Conservation (phyloP, 2,797 vertebrate species). For the Propithecus deckenii region DNA sequence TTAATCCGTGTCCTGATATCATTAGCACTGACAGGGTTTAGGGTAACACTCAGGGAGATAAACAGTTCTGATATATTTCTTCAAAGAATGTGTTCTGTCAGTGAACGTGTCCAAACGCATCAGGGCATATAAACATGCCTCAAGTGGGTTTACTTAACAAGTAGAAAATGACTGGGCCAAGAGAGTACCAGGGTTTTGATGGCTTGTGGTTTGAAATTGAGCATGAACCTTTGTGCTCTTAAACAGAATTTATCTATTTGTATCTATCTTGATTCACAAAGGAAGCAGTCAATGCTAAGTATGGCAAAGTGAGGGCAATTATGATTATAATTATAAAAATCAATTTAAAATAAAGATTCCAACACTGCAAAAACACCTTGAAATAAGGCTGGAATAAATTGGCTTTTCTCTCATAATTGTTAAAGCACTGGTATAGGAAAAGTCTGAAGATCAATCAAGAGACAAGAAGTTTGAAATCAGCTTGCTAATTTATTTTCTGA, state of each 20-base stretch:
- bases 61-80: conserved; percentile 84
- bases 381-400: neutral
- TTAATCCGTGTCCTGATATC: conserved; percentile 81
- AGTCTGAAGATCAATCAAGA: neutral
- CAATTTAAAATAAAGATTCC: conserved; percentile 42
- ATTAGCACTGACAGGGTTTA: conserved; percentile 85
- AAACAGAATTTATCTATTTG: conserved; percentile 71
- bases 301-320: conserved; percentile 61
- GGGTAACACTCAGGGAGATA: conserved; percentile 80
- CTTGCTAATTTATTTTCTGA: conserved; percentile 42
- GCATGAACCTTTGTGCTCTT: conserved; percentile 66
- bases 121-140: conserved; percentile 77
- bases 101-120: conserved; percentile 78
- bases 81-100: conserved; percentile 84
- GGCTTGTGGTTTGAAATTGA: conserved; percentile 80
- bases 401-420: conserved; percentile 44
- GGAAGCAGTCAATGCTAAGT: conserved; percentile 57
- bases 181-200: conserved; percentile 75
- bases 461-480: conserved; percentile 30
- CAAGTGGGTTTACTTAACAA: conserved; percentile 79
- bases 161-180: conserved; percentile 77
- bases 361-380: neutral
- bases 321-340: conserved; percentile 72
- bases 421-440: neutral
- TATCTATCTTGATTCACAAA: conserved; percentile 74